Conservation (phyloP, 2,797 vertebrate genomes). For the Gobio occitaniae region DNA sequence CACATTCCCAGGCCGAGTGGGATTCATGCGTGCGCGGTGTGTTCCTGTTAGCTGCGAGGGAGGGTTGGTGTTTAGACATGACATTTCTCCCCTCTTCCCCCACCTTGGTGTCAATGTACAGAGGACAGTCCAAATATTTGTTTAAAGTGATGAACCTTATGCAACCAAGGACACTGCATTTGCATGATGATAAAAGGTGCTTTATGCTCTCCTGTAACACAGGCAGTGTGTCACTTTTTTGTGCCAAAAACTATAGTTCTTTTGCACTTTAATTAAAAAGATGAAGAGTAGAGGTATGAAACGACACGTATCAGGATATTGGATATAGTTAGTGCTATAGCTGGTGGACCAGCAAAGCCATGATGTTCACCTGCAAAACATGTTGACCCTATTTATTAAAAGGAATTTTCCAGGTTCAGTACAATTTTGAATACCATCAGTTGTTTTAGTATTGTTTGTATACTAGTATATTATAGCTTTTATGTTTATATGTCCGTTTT, state of each 20-base stretch:
- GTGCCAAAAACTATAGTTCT: background rate
- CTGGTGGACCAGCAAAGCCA: background rate
- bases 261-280: background rate
- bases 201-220: conserved; percentile 64
- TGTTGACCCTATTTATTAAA: background rate
- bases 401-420: background rate
- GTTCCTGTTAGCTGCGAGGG: conserved; percentile 5
- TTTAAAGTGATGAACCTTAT: conserved; percentile 70
- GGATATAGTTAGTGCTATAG: background rate
- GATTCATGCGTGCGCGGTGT: background rate
- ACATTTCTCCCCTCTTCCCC: conserved; percentile 47
- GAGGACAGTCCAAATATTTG: conserved; percentile 73
- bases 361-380: background rate
- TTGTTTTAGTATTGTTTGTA: background rate
- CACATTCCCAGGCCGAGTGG: conserved; percentile 7
- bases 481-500: background rate
- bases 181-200: conserved; percentile 68
- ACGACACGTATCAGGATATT: background rate
- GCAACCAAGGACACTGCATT: conserved; percentile 65
- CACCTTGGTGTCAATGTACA: conserved; percentile 54
- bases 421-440: too few relatives aligned
- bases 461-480: background rate
- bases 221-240: background rate
- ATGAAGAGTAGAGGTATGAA: background rate
- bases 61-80: conserved; percentile 39